phyloP scores from a whole-genome alignment of 2,797 vertebrate genomes.

The Acanthurus lineatus region DNA sequence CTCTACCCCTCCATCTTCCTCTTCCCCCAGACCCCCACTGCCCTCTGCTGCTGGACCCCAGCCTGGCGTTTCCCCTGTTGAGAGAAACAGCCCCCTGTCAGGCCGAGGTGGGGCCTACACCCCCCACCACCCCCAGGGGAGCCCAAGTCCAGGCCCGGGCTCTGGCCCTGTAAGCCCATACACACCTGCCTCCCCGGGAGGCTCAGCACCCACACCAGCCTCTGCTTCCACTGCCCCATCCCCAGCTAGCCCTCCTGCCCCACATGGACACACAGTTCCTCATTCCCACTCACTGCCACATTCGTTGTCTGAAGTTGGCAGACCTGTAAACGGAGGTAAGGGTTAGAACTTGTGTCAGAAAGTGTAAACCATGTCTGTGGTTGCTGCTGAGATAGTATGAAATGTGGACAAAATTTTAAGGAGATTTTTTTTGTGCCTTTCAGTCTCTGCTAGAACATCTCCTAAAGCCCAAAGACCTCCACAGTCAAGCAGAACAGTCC shows the following conservation, averaged over 20 bases:
- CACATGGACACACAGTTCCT: conserved; percentile 77
- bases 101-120: conserved; percentile 68
- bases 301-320: conserved; percentile 73
- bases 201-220: conserved; percentile 46
- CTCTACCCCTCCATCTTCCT: conserved; percentile 74
- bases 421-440: conserved; percentile 16
- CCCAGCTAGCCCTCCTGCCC: conserved; percentile 73
- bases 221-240: conserved; percentile 69
- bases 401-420: background rate
- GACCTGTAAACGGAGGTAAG: conserved; percentile 82
- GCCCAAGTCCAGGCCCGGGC: conserved; percentile 72
- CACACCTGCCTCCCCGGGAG: conserved; percentile 72
- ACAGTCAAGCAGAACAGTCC: conserved; percentile 77
- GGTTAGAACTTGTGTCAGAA: background rate
- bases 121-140: conserved; percentile 77
- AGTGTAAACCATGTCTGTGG: background rate
- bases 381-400: background rate
- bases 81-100: conserved; percentile 80
- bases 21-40: conserved; percentile 76
- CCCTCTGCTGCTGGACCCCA: conserved; percentile 73
- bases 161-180: conserved; percentile 68
- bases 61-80: conserved; percentile 71
- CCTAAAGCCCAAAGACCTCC: conserved; percentile 83
- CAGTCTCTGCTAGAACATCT: conserved; percentile 79
- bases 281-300: conserved; percentile 83